Base-by-base conservation (phyloP, 1,140 invertebrate species). In the Apocrypta bakeri region DNA sequence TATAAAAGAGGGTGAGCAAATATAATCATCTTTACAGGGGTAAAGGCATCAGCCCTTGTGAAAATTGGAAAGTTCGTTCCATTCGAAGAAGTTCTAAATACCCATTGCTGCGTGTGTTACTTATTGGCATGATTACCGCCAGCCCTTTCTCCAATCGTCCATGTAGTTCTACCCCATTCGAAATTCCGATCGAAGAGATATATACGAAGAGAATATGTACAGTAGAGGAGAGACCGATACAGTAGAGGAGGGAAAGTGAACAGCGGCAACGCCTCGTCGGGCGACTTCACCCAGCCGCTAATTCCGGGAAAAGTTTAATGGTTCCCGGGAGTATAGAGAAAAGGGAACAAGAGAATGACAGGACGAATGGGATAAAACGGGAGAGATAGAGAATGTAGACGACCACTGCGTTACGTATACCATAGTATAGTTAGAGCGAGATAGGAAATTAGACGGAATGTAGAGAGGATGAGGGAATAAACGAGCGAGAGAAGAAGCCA, bases 241-340 rank as follows among this genome's bases (percentile, higher is more conserved):
- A 66, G 74, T n/a, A 37, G 56, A 3, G 56, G 21, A 40, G 61
- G 61, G 73, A 56, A 42, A 48, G 72, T 40, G 69, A n/a, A n/a
- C 31, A 17, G 31, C 33, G 11, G 4, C 71, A 48, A 11, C 12
- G 61, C 75, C 78, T 79, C 76, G 81, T 63, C 71, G 79, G 75
- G 25, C 75, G 80, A 81, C 83, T 85, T 85, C 79, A 75, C 40
- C 74, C 82, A 79, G 73, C 71, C 79, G 73, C 68, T 75, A 37
- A 37, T 37, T 72, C 72, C 74, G 61, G 80, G 81, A 85, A 85
- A 85, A 83, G 83, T 85, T 85, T 85, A 83, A 84, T 84, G 85
- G 81, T 83, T 79, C 82, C 85, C 48, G 71, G 69, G 76, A 21
- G 79, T 69, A 74, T 73, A 37, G 74, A 84, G 71, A 82, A 74